Conservation (phyloP, 2,113 vertebrate species). For the Clarias macrocephalus region DNA sequence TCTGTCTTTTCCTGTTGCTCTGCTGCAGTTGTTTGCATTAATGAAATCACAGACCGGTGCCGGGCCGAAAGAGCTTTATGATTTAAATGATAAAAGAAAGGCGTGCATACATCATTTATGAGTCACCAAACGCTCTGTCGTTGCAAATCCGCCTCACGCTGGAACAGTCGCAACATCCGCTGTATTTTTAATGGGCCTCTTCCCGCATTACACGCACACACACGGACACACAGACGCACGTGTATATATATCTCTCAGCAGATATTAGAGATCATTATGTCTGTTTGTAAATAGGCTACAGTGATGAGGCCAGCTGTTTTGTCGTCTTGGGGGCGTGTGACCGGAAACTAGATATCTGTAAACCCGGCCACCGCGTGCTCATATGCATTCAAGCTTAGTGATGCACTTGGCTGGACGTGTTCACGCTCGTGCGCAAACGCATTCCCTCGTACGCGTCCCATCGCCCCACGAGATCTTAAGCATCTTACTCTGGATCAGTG, state of each 20-base stretch:
- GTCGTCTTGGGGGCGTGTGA: background rate
- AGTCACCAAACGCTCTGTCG: slow-evolving; percentile 62
- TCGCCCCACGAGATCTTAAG: background rate
- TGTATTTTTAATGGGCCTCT: slow-evolving; percentile 47
- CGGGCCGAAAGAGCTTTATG: slow-evolving; percentile 60
- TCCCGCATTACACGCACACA: slow-evolving; percentile 47
- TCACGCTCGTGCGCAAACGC: background rate
- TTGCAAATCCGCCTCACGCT: slow-evolving; percentile 67
- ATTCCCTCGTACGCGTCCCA: background rate
- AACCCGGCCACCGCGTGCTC: background rate
- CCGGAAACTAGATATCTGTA: background rate
- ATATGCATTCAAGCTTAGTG: background rate
- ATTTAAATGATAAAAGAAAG: slow-evolving; percentile 74
- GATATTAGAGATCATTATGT: slow-evolving; percentile 44
- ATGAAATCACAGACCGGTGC: slow-evolving; percentile 51
- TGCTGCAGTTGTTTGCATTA: slow-evolving; percentile 61
- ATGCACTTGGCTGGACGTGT: background rate
- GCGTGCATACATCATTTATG: slow-evolving; percentile 70
- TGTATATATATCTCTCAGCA: slow-evolving; percentile 19
- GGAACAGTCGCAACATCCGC: slow-evolving; percentile 39
- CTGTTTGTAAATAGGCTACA: slow-evolving; percentile 56
- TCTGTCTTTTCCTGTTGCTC: slow-evolving; percentile 36
- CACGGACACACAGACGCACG: slow-evolving; percentile 17
- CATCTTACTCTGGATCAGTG: slow-evolving; percentile 23
- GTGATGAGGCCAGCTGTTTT: slow-evolving; percentile 57